Conservation (phyloP, 1,140 invertebrate genomes). For the Microplitis demolitor region DNA sequence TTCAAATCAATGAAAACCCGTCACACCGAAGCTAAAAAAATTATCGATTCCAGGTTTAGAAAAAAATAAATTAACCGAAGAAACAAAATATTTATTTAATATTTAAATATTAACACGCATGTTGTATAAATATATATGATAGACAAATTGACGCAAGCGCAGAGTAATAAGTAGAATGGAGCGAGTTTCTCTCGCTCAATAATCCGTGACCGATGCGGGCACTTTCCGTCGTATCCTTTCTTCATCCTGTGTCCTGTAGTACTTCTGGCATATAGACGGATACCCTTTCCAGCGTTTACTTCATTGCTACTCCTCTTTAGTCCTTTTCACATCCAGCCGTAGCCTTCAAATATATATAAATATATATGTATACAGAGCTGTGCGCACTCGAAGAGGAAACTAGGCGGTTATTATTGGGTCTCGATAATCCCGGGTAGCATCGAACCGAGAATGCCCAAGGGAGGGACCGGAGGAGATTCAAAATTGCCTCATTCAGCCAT, state of each 20-base stretch:
- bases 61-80: background rate
- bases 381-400: constrained; percentile 2
- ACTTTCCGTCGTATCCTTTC: background rate
- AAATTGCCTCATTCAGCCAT: constrained; percentile 23
- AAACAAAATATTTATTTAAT: too few species aligned
- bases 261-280: background rate
- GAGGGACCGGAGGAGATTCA: background rate
- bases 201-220: constrained; percentile 10
- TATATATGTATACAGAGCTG: background rate
- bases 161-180: background rate
- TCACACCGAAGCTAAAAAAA: background rate
- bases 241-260: background rate
- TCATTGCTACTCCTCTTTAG: background rate
- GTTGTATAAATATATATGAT: too few species aligned
- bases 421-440: constrained; percentile 24
- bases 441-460: constrained; percentile 20
- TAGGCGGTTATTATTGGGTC: constrained; percentile 17
- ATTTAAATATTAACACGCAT: background rate
- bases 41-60: background rate
- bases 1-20: background rate
- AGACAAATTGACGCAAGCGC: background rate
- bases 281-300: background rate
- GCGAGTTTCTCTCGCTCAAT: constrained; percentile 1
- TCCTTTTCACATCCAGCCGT: background rate
- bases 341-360: constrained; percentile 6